Percentiles rank a stretch among this genome's conserved stretches.
phyloP scores from a whole-genome alignment of 2,888 invertebrate genomes.

The Anthoptus insignis region DNA sequence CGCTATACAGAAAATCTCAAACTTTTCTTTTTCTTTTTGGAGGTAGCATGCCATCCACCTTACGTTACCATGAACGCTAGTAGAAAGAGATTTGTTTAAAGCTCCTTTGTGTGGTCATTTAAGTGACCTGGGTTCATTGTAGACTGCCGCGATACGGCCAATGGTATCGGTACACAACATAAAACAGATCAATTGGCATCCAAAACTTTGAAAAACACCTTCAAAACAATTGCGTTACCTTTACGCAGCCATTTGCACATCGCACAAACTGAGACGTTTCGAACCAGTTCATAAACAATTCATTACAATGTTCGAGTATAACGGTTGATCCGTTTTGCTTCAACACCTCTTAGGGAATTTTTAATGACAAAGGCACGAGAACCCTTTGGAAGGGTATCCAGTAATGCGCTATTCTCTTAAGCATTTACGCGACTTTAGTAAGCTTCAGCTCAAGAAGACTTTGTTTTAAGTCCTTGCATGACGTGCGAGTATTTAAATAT shows the following conservation, averaged over 20 bases:
- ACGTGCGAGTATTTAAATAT: not conserved
- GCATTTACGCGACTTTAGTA: not conserved
- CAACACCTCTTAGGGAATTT: slow-evolving; percentile 30
- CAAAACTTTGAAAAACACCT: too few species aligned
- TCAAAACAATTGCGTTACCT: too few species aligned
- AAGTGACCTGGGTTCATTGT: too few species aligned
- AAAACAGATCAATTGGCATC: too few species aligned
- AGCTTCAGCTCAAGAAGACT: not conserved
- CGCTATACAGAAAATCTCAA: too few species aligned
- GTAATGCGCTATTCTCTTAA: not conserved
- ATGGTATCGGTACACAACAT: too few species aligned
- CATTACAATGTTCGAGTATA: not conserved
- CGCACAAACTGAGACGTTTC: not conserved
- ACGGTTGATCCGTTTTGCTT: slow-evolving; percentile 7
- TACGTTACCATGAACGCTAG: too few species aligned
- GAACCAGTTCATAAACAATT: not conserved
- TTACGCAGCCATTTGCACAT: not conserved
- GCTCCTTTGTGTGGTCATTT: too few species aligned
- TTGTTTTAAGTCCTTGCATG: not conserved
- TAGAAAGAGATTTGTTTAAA: too few species aligned
- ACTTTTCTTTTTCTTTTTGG: too few species aligned
- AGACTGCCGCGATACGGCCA: too few species aligned
- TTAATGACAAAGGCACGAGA: slow-evolving; percentile 16
- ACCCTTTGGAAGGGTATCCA: not conserved
- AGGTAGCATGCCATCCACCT: too few species aligned